Conservation (phyloP, 2,888 invertebrate genomes). For the Harpalus rufipes region DNA sequence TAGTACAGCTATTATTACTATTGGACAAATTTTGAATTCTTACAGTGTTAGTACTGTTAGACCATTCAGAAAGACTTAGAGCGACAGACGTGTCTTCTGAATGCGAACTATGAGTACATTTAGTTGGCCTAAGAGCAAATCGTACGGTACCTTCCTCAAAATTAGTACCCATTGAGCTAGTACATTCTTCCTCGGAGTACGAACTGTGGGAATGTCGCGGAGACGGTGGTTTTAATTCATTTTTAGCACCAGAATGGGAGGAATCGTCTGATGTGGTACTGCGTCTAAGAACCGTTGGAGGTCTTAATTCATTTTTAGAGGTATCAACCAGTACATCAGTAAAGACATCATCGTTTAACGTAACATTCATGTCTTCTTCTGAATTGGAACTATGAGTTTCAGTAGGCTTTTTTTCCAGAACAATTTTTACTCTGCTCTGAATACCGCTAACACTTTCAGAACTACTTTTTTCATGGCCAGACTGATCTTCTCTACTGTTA, state of each 20-base stretch:
- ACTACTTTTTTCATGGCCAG: constrained; percentile 74
- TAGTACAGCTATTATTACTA: constrained; percentile 79
- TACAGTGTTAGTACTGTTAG: constrained; percentile 91
- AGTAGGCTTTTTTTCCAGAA: constrained; percentile 74
- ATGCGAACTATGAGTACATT: constrained; percentile 90
- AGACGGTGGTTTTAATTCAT: constrained; percentile 72
- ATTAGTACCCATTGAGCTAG: constrained; percentile 88
- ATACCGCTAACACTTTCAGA: constrained; percentile 76
- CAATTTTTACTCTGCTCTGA: constrained; percentile 75
- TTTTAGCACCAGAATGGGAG: constrained; percentile 73
- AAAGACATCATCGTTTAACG: constrained; percentile 77
- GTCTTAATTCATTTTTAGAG: constrained; percentile 74
- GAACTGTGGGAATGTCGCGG: constrained; percentile 81
- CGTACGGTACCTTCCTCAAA: constrained; percentile 88
- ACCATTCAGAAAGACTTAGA: constrained; percentile 92
- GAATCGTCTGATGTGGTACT: constrained; percentile 76
- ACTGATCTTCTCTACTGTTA: constrained; percentile 76
- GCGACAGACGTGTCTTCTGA: constrained; percentile 93
- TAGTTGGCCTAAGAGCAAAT: constrained; percentile 88
- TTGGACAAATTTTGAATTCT: constrained; percentile 88
- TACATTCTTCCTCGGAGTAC: constrained; percentile 84
- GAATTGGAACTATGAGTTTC: constrained; percentile 74
- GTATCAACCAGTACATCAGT: constrained; percentile 73
- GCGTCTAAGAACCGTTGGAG: constrained; percentile 75
- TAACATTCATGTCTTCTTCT: constrained; percentile 78